Evolutionary conservation across 2,113 vertebrate species (phyloP).

Genomic region (Epinephelus fuscoguttatus): DNA sequence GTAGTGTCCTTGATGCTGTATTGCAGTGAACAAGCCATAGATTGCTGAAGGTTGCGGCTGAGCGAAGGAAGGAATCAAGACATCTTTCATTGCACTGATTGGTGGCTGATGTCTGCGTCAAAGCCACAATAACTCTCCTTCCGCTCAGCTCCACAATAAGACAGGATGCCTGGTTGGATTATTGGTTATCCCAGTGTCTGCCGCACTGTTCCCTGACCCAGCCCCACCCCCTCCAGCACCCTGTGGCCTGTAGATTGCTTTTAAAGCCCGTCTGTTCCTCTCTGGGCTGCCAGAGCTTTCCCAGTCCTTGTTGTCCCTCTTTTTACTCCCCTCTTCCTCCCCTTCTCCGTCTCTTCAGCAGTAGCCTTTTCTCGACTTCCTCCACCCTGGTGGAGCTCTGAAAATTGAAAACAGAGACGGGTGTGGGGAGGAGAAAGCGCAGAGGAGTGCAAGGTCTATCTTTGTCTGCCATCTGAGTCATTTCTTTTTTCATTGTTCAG

Average conservation of each 20-base stretch:
- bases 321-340: background rate
- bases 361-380: slow-evolving; percentile 23
- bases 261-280: slow-evolving; percentile 72
- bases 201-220: slow-evolving; percentile 59
- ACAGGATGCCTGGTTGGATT: slow-evolving; percentile 63
- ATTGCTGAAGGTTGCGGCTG: background rate
- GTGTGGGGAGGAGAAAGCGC: slow-evolving; percentile 40
- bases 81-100: slow-evolving; percentile 11
- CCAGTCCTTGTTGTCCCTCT: slow-evolving; percentile 37
- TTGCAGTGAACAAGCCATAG: background rate
- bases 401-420: slow-evolving; percentile 57
- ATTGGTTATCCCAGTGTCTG: slow-evolving; percentile 65
- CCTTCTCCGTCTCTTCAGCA: background rate
- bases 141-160: slow-evolving; percentile 43
- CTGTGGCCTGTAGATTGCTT: slow-evolving; percentile 67
- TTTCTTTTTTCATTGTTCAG: slow-evolving; percentile 75
- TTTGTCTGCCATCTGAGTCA: slow-evolving; percentile 77
- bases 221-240: slow-evolving; percentile 56
- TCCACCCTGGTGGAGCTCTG: slow-evolving; percentile 33
- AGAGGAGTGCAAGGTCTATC: slow-evolving; percentile 70
- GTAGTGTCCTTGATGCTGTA: slow-evolving; percentile 38
- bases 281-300: slow-evolving; percentile 53
- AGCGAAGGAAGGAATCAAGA: background rate
- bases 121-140: slow-evolving; percentile 10
- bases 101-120: slow-evolving; percentile 17